Evolutionary conservation across 2,113 vertebrate species (phyloP).

Genomic region (Phylloscopus trochiloides): DNA sequence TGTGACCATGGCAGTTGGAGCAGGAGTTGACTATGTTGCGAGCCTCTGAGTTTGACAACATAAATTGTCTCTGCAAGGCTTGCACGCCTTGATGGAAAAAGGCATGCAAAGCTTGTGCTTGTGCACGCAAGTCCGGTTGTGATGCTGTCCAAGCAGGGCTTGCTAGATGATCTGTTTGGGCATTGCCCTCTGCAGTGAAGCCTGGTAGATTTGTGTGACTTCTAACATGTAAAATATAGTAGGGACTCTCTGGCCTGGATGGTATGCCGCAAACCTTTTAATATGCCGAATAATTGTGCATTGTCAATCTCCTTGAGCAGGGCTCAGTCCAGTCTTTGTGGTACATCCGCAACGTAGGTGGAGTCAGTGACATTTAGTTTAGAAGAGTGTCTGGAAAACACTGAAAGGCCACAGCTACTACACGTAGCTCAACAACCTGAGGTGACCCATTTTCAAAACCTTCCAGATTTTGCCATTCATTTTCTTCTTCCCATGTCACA

Average conservation of each 20-base stretch:
- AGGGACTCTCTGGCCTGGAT: background rate
- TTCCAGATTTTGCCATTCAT: background rate
- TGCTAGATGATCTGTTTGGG: fast-evolving
- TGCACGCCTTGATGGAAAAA: background rate
- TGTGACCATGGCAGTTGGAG: background rate
- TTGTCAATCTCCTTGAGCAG: background rate
- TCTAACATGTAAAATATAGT: background rate
- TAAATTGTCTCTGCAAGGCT: background rate
- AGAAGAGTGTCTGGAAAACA: background rate
- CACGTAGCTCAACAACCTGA: background rate
- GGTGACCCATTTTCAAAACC: background rate
- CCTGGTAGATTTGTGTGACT: background rate
- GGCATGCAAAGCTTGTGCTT: background rate
- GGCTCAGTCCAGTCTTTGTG: background rate
- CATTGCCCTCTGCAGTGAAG: background rate
- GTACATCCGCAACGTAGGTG: fast-evolving
- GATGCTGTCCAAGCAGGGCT: background rate
- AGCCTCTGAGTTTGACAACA: background rate
- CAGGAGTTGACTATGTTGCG: background rate
- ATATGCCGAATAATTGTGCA: background rate
- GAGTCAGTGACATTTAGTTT: background rate
- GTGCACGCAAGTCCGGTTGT: background rate
- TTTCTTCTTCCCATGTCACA: background rate
- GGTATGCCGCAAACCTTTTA: background rate
- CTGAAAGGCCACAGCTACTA: background rate